phyloP scores from a whole-genome alignment of 2,113 vertebrate species.

The Microcebus tavaratra region DNA sequence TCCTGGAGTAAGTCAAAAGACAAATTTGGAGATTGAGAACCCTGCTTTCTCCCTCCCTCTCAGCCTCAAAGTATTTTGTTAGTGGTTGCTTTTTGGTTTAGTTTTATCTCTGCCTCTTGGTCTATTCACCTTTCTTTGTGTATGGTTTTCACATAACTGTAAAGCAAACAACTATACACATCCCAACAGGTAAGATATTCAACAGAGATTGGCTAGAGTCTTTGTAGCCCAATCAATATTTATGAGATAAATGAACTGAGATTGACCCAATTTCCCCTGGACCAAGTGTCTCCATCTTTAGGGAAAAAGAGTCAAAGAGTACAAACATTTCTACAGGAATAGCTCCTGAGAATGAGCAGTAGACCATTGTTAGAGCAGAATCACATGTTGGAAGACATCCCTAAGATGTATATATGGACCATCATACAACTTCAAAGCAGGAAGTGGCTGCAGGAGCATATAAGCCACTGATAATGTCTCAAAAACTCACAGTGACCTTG shows the following conservation, averaged over 20 bases:
- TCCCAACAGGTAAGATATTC: background rate
- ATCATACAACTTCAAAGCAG: background rate
- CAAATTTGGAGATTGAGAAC: background rate
- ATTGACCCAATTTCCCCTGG: background rate
- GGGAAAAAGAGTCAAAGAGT: background rate
- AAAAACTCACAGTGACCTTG: background rate
- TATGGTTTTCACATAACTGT: background rate
- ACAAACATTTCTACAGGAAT: background rate
- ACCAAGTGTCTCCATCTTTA: background rate
- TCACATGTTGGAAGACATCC: background rate
- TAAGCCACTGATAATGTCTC: background rate
- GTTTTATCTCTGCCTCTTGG: background rate
- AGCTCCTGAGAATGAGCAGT: background rate
- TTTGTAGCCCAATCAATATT: background rate
- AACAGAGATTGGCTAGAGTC: background rate
- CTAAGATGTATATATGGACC: background rate
- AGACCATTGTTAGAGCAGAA: background rate
- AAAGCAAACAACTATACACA: background rate
- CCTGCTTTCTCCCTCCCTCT: background rate
- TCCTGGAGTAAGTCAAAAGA: background rate
- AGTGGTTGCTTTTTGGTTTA: background rate
- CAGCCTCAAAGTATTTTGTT: background rate
- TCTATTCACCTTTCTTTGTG: background rate
- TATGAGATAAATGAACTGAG: background rate
- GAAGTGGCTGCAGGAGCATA: background rate